Evolutionary conservation across 2,888 invertebrate species (phyloP).

Genomic region (Drosophila ezoana): DNA sequence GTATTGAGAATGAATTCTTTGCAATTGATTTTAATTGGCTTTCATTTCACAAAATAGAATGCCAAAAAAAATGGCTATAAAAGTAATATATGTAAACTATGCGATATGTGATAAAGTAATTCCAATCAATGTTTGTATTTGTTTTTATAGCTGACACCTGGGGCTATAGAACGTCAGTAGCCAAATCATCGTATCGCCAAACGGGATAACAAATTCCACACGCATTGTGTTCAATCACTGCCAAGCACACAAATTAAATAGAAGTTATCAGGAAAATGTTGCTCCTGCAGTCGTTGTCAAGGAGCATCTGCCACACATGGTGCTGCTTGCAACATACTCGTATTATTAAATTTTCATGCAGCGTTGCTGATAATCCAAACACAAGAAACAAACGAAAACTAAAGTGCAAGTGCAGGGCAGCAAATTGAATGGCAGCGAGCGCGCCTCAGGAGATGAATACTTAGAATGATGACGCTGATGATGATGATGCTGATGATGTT

Average conservation of each 20-base stretch:
- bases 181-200: neutral
- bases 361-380: conserved; percentile 70
- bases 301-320: conserved; percentile 22
- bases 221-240: conserved; percentile 44
- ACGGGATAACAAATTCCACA: conserved; percentile 25
- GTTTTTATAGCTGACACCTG: neutral
- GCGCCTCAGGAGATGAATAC: conserved; percentile 36
- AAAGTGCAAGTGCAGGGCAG: conserved; percentile 50
- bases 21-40: no score
- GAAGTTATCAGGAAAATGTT: conserved; percentile 43
- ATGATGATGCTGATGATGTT: conserved; percentile 5
- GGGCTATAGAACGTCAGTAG: conserved; percentile 2
- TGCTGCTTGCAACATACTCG: conserved; percentile 29
- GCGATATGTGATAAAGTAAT: neutral
- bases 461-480: conserved; percentile 12
- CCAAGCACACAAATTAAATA: conserved; percentile 64
- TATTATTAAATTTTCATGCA: conserved; percentile 80
- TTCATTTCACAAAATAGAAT: no score
- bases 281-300: conserved; percentile 14
- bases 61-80: no score
- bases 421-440: conserved; percentile 47
- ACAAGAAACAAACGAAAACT: conserved; percentile 43
- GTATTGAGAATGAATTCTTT: no score
- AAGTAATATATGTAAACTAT: no score
- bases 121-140: neutral